These are phyloP conservation scores for Perdix hodgsoniae DNA, from an alignment of 2,797 vertebrate species.

Conservation along the genomic window DNA sequence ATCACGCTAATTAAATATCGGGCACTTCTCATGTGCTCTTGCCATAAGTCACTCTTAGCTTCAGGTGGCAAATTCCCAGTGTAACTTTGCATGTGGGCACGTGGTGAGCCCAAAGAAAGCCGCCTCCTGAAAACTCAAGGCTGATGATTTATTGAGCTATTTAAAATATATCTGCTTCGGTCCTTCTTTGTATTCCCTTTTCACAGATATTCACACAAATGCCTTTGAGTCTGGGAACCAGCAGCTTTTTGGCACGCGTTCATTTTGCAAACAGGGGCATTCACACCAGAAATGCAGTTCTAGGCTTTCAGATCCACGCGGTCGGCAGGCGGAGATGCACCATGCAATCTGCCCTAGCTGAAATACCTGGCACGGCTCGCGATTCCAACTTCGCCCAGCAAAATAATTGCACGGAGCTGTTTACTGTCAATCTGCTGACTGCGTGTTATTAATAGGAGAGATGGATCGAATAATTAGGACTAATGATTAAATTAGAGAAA, in stretches of 20 bases:
- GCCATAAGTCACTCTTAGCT: slow-evolving; percentile 10
- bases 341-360: slow-evolving; percentile 15
- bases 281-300: background rate
- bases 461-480: slow-evolving; percentile 63
- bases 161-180: slow-evolving; percentile 16
- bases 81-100: background rate
- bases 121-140: background rate
- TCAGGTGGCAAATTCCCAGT: slow-evolving; percentile 4
- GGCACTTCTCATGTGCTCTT: background rate
- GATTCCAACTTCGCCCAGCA: slow-evolving; percentile 29
- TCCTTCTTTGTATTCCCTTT: slow-evolving; percentile 46
- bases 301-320: background rate
- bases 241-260: slow-evolving; percentile 42
- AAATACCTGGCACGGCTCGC: slow-evolving; percentile 41
- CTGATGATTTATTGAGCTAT: slow-evolving; percentile 10
- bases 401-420: slow-evolving; percentile 55
- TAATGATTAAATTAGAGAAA: slow-evolving; percentile 62
- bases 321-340: background rate
- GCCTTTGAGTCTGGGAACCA: slow-evolving; percentile 62
- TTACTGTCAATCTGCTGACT: slow-evolving; percentile 49
- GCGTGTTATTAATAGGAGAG: slow-evolving; percentile 58
- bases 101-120: background rate
- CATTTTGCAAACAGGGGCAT: slow-evolving; percentile 24
- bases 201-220: slow-evolving; percentile 53
- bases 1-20: background rate